Percentiles rank a stretch among this genome's conserved stretches.
These are phyloP conservation scores for Megatriorchis doriae DNA, from an alignment of 2,113 vertebrate species.

Conservation along the genomic window DNA sequence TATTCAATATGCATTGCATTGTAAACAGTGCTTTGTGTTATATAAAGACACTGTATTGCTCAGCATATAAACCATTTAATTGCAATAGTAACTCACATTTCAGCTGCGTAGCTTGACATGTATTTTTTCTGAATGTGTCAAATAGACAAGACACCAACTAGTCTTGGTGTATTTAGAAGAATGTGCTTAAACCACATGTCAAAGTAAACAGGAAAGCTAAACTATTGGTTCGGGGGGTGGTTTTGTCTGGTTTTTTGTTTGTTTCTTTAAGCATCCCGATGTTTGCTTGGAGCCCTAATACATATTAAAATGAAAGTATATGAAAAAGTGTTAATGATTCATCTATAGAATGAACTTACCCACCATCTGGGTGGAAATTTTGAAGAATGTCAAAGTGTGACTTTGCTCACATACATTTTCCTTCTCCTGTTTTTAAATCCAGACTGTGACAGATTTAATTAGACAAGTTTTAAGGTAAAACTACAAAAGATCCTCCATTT, in stretches of 20 bases:
- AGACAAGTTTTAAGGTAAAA: neutral
- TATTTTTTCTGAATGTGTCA: slow-evolving; percentile 20
- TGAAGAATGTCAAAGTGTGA: neutral
- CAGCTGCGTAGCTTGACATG: slow-evolving; percentile 35
- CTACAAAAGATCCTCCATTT: neutral
- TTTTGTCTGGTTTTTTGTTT: neutral
- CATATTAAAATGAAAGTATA: neutral
- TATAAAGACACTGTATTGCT: neutral
- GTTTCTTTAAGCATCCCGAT: neutral
- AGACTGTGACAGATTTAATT: neutral
- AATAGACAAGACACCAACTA: slow-evolving; percentile 20
- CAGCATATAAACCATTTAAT: neutral
- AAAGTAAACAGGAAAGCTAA: slow-evolving; percentile 36
- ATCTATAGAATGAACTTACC: neutral
- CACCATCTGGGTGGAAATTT: neutral
- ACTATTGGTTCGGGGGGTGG: neutral
- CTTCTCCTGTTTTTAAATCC: neutral
- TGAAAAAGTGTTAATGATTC: neutral
- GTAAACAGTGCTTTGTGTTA: neutral
- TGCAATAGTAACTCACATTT: slow-evolving; percentile 27
- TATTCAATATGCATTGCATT: neutral
- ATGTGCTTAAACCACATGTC: neutral
- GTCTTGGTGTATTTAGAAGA: neutral
- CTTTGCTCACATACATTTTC: neutral
- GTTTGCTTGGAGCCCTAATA: neutral